These are phyloP conservation scores for Sphaeridia pumilis DNA, from an alignment of 2,888 invertebrate genomes.

Conservation along the genomic window DNA sequence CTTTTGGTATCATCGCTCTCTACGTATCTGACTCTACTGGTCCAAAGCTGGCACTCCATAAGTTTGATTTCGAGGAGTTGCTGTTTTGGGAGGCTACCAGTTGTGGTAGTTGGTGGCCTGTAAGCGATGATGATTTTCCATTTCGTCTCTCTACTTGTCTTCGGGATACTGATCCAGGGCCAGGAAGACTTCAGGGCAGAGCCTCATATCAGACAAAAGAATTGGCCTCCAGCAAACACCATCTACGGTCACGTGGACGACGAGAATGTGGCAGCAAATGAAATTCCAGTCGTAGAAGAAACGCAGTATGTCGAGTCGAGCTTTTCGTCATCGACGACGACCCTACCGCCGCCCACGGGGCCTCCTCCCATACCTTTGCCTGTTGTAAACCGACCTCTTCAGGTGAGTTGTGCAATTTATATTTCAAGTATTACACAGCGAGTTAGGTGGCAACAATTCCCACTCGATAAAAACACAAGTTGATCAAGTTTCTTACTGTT, in stretches of 20 bases:
- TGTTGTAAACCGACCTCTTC: conserved; percentile 26
- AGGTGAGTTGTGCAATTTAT: conserved; percentile 18
- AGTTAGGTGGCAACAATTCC: too few species aligned
- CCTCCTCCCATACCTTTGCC: conserved; percentile 20
- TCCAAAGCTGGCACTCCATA: too few species aligned
- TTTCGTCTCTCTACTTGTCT: conserved; percentile 18
- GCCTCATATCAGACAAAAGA: conserved; percentile 17
- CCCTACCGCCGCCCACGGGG: conserved; percentile 1
- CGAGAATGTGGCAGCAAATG: conserved; percentile 19
- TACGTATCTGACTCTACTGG: too few species aligned
- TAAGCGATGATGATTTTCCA: conserved; percentile 18
- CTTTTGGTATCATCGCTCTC: too few species aligned
- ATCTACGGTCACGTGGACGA: conserved; percentile 15
- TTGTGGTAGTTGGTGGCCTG: too few species aligned
- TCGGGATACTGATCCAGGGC: conserved; percentile 14
- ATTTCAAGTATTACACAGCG: too few species aligned
- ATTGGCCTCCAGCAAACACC: conserved; percentile 12
- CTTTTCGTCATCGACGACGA: conserved; percentile 3
- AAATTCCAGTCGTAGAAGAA: conserved; percentile 20
- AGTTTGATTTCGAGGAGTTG: too few species aligned
- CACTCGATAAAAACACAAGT: background rate
- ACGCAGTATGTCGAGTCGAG: background rate
- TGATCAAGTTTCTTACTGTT: background rate
- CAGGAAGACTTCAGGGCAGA: conserved; percentile 16
- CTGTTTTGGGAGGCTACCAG: too few species aligned